These are phyloP conservation scores for Cerastis rubricosa DNA, from an alignment of 2,888 invertebrate species.

Conservation along the genomic window DNA sequence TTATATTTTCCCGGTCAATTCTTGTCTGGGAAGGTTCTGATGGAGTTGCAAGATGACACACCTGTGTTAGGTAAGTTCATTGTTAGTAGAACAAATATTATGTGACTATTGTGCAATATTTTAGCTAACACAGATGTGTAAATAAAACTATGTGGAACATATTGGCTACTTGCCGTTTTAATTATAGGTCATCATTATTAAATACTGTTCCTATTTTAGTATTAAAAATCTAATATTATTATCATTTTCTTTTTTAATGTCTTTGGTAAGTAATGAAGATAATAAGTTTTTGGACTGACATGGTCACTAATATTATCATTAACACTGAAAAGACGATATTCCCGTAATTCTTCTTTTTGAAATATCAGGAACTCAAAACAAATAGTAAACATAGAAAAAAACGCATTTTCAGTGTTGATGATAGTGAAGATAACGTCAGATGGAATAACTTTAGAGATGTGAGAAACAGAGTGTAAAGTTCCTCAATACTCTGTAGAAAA, in stretches of 20 bases:
- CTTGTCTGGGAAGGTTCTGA: conserved; percentile 96
- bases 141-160: neutral
- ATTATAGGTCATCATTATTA: neutral
- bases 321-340: too few species aligned
- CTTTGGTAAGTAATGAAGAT: neutral
- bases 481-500: too few species aligned
- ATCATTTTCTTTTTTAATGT: neutral
- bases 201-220: neutral
- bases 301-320: too few species aligned
- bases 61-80: conserved; percentile 94
- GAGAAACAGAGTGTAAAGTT: too few species aligned
- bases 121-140: conserved; percentile 29
- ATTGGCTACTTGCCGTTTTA: neutral
- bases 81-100: conserved; percentile 42
- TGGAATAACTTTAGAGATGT: neutral
- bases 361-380: too few species aligned
- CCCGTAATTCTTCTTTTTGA: too few species aligned
- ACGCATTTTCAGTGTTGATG: too few species aligned
- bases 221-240: neutral
- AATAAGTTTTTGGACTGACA: too few species aligned
- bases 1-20: conserved; percentile 98
- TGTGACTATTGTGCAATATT: conserved; percentile 16
- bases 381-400: too few species aligned
- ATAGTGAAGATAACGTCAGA: neutral
- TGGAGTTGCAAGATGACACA: conserved; percentile 98